phyloP scores from a whole-genome alignment of 2,797 vertebrate species.

The Melanotaenia trifasciata region DNA sequence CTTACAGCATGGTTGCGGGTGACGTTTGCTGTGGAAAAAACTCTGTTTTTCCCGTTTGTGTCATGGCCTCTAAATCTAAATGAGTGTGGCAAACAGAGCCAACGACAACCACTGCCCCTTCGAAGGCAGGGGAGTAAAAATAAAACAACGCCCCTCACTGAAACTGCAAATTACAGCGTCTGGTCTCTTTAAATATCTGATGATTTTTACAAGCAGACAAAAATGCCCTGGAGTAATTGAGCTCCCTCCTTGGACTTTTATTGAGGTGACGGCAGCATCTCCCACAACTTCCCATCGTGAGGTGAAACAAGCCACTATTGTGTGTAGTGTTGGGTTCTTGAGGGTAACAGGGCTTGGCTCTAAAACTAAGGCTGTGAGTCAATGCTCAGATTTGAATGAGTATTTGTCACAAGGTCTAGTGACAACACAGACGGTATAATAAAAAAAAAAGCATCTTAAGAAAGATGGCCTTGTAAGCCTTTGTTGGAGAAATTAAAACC shows the following conservation, averaged over 20 bases:
- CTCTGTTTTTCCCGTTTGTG: conserved; percentile 65
- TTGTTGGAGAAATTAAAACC: background rate
- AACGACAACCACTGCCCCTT: conserved; percentile 78
- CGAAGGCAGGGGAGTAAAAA: conserved; percentile 69
- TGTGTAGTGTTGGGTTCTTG: conserved; percentile 45
- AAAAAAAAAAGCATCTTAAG: conserved; percentile 50
- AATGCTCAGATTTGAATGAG: conserved; percentile 18
- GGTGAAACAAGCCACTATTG: conserved; percentile 76
- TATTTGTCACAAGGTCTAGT: conserved; percentile 49
- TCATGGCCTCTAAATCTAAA: conserved; percentile 74
- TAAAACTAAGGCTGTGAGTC: conserved; percentile 44
- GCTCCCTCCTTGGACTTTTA: conserved; percentile 73
- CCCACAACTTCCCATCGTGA: conserved; percentile 60
- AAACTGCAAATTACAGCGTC: conserved; percentile 75
- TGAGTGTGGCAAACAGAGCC: conserved; percentile 62
- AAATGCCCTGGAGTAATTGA: conserved; percentile 67
- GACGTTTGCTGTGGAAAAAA: conserved; percentile 41
- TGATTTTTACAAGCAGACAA: conserved; percentile 80
- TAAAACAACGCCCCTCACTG: conserved; percentile 73
- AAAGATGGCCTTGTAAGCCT: conserved; percentile 1
- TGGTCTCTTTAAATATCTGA: conserved; percentile 74
- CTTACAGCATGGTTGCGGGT: conserved; percentile 43
- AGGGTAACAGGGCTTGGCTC: conserved; percentile 49
- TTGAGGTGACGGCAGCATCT: conserved; percentile 79
- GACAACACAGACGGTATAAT: conserved; percentile 40